Conservation (phyloP, 2,113 vertebrate species). For the Dissostichus mawsoni region DNA sequence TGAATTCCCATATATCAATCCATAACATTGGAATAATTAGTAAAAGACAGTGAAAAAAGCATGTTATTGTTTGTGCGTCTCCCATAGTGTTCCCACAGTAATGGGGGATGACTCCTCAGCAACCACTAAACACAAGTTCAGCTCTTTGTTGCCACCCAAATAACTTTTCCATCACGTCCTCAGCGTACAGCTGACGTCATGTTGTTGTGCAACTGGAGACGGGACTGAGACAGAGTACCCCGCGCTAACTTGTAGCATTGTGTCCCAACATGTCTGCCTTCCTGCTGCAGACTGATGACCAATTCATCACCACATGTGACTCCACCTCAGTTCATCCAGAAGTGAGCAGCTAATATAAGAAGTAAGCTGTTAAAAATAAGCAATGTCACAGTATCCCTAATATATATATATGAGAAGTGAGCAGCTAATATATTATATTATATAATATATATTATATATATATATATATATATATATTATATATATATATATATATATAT, state of each 20-base stretch:
- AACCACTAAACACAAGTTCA: conserved; percentile 35
- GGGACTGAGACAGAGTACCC: not conserved
- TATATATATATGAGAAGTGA: too few relatives aligned
- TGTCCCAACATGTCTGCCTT: conserved; percentile 11
- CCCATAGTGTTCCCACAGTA: not conserved
- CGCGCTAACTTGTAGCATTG: not conserved
- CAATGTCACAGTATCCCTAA: too few relatives aligned
- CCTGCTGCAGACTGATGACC: conserved; percentile 14
- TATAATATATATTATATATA: too few relatives aligned
- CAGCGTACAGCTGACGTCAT: not conserved
- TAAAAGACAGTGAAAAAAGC: not conserved
- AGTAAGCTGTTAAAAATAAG: too few relatives aligned
- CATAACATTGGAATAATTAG: not conserved
- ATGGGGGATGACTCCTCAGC: conserved; percentile 24
- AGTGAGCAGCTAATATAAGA: too few relatives aligned
- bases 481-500: too few relatives aligned
- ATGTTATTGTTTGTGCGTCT: not conserved
- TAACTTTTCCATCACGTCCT: not conserved
- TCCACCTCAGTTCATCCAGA: too few relatives aligned
- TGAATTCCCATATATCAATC: too few relatives aligned
- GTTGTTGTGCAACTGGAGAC: conserved; percentile 33
- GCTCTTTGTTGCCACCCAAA: conserved; percentile 15
- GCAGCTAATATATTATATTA: too few relatives aligned
- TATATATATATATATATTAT: too few relatives aligned
- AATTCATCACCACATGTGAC: not conserved